Evolutionary conservation across 2,888 invertebrate species (phyloP).

Genomic region (Brachypalpus laphriformis): DNA sequence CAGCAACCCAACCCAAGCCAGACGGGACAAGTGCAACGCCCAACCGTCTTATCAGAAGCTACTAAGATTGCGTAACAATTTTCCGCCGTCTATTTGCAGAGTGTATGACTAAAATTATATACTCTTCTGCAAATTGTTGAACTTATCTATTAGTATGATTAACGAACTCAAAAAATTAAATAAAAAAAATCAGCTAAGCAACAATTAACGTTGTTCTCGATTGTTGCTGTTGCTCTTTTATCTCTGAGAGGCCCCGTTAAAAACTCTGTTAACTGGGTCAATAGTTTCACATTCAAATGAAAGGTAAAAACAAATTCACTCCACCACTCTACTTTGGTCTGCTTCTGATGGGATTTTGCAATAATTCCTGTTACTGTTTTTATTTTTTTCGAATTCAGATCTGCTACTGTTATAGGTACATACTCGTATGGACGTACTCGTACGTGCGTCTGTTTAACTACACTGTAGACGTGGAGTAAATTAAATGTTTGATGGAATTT

Average conservation of each 20-base stretch:
- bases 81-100: constrained; percentile 24
- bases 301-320: constrained; percentile 4
- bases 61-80: constrained; percentile 37
- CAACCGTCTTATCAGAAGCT: constrained; percentile 30
- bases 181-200: not conserved
- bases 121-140: not conserved
- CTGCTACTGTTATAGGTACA: too few species aligned
- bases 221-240: constrained; percentile 18
- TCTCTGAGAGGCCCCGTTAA: constrained; percentile 18
- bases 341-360: constrained; percentile 20
- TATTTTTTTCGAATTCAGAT: constrained; percentile 21
- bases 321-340: not conserved
- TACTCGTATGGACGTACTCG: too few species aligned
- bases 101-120: constrained; percentile 39
- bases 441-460: constrained; percentile 4
- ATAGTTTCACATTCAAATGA: constrained; percentile 40
- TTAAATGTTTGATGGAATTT: not conserved
- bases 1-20: constrained; percentile 11
- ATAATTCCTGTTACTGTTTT: constrained; percentile 11
- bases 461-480: not conserved
- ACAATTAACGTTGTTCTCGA: constrained; percentile 29
- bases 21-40: constrained; percentile 42
- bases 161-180: not conserved
- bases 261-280: constrained; percentile 24
- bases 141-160: constrained; percentile 25